Evolutionary conservation across 2,113 vertebrate genomes (phyloP), one percentile per base, ranked within the genome.

Genomic region (Oophaga pumilio): DNA sequence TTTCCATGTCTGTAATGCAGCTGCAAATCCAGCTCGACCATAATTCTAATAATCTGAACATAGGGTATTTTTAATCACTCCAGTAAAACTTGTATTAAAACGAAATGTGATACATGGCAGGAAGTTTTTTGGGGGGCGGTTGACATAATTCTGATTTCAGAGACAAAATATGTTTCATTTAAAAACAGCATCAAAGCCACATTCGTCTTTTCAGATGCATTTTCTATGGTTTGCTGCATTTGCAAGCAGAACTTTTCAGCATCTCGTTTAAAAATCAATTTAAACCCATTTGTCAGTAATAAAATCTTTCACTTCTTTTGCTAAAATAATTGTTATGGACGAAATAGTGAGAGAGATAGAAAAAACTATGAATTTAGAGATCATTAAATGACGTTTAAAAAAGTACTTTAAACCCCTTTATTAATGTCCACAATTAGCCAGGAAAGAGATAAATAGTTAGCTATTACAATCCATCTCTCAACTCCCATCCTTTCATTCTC

Each of bases 391-490:
- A 77, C 56, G 50, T 52, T 26, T 10, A 49, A 2, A 49, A 74
- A 74, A 50, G 10, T 13, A 66, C 22, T 50, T 20, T 62, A 4
- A 20, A 6, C 4, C 24, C 60, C 26, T 56, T 57, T 87, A 56
- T 76, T 71, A 60, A 62, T 53, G 56, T 88, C n/a, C 43, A 56
- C 33, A 88, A 83, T 88, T 88, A 64, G 56, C 73, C 49, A n/a
- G 43, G 24, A 87, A 76, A 43, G 14, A 74, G 86, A 73, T 88
- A 74, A 56, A 88, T 88, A 64, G 33, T 17, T 22, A 82, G 71
- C 60, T 82, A 43, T 43, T 87, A 60, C 43, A 59, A 73, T 82
- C 56, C 56, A 74, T 87, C 86, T 87, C 49, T 66, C 26, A 26
- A 17, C 56, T 83, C 33, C 57, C 68, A 53, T 24, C 43, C 43